These are phyloP conservation scores for Lanius ludovicianus DNA, from an alignment of 2,113 vertebrate species.

Conservation along the genomic window DNA sequence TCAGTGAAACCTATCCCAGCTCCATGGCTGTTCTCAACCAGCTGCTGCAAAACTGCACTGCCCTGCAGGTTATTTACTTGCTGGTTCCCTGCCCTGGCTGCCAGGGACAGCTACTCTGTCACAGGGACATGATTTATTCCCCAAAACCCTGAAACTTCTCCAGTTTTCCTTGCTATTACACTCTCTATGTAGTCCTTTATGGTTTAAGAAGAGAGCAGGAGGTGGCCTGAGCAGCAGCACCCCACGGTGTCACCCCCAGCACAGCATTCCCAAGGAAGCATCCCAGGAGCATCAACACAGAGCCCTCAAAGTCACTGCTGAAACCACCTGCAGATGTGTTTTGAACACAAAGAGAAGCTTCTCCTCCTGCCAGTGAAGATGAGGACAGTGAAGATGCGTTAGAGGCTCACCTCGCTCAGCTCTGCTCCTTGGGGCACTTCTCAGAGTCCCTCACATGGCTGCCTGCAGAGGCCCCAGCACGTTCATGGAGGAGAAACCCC, in stretches of 20 bases:
- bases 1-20: not conserved
- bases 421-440: not conserved
- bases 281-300: not conserved
- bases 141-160: not conserved
- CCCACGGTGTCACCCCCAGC: not conserved
- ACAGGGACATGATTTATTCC: not conserved
- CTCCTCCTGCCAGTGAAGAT: not conserved
- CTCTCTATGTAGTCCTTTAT: fast-evolving
- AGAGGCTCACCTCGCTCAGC: not conserved
- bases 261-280: not conserved
- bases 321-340: not conserved
- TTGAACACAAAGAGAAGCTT: not conserved
- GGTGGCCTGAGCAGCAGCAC: not conserved
- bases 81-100: not conserved
- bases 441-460: fast-evolving
- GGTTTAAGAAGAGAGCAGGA: not conserved
- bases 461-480: not conserved
- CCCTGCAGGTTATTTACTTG: fast-evolving
- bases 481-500: not conserved
- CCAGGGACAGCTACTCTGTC: not conserved
- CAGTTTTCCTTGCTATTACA: not conserved
- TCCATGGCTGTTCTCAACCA: not conserved
- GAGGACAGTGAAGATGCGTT: fast-evolving
- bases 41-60: not conserved
- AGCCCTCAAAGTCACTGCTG: not conserved